phyloP scores from a whole-genome alignment of 35 echinoderm and acorn worm genomes.

The Antedon bifida region DNA sequence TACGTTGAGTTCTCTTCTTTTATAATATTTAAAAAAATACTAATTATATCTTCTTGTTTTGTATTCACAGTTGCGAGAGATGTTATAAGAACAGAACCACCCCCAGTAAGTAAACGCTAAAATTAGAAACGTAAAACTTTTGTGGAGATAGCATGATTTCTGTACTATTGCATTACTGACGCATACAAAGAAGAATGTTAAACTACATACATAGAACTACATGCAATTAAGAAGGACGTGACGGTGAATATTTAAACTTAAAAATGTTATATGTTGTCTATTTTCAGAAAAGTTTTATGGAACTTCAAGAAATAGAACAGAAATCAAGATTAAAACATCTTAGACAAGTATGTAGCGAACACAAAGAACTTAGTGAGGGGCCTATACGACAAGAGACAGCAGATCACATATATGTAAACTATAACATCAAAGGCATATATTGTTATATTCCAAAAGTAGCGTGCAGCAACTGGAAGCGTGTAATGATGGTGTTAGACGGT shows the following conservation, averaged over 20 bases:
- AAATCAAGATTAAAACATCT: neutral
- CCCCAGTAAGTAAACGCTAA: no score
- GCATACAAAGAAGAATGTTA: no score
- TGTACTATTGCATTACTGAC: no score
- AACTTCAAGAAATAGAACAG: neutral
- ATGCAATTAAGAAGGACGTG: no score
- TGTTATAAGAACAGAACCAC: no score
- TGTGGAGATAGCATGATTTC: no score
- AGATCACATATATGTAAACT: conserved; percentile 1
- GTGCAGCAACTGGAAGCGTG: conserved; percentile 9
- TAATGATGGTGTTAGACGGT: conserved; percentile 13
- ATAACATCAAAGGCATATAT: neutral
- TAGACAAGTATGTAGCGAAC: neutral
- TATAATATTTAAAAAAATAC: no score
- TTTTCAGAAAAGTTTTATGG: neutral
- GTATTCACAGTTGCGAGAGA: no score
- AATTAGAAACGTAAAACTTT: no score
- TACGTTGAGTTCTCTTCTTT: no score
- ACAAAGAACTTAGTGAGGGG: neutral
- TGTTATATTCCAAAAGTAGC: conserved; percentile 16
- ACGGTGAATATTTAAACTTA: neutral
- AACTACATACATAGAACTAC: neutral
- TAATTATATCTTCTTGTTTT: no score
- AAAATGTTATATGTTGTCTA: neutral
- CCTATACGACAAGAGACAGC: neutral